Percentiles rank a stretch among this genome's conserved stretches.
phyloP scores from a whole-genome alignment of 35 echinoderm and acorn worm species.

The Apostichopus japonicus region DNA sequence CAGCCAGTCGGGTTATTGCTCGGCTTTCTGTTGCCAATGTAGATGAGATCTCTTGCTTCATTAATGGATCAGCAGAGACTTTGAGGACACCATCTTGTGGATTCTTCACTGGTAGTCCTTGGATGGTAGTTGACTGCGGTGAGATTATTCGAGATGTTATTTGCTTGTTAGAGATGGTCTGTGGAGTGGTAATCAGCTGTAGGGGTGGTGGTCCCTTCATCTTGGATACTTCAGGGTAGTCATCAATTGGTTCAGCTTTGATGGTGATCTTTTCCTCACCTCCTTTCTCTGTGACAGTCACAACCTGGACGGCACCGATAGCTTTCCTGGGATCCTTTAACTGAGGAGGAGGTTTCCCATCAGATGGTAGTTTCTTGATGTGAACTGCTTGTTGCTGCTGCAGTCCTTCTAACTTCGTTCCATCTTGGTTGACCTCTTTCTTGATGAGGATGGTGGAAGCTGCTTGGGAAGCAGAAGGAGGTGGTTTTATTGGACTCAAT shows the following conservation, averaged over 20 bases:
- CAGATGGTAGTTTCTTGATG: not conserved
- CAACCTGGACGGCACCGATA: not conserved
- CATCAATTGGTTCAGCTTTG: conserved; percentile 42
- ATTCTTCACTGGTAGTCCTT: not conserved
- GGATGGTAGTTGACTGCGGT: not conserved
- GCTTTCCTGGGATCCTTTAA: not conserved
- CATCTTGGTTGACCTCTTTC: conserved; percentile 22
- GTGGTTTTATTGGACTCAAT: conserved; percentile 39
- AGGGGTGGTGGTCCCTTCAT: not conserved
- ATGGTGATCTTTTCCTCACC: conserved; percentile 18
- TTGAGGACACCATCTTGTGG: not conserved
- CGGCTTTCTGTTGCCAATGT: not conserved
- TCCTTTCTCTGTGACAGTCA: not conserved
- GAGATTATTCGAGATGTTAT: not conserved
- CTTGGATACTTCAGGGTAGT: not conserved
- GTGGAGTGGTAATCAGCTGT: not conserved
- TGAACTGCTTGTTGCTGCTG: conserved; percentile 5
- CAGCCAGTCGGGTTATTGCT: conserved; percentile 26
- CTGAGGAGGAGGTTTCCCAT: not conserved
- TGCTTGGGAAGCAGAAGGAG: not conserved
- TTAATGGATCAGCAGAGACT: not conserved
- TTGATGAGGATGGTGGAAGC: conserved; percentile 8
- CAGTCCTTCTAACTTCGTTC: not conserved
- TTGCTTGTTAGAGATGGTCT: not conserved
- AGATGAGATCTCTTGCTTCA: not conserved